A percentile compares a stretch with the other conserved stretches of the same genome.
Conservation (phyloP, 2,113 vertebrate genomes). For the Elachura formosa region DNA sequence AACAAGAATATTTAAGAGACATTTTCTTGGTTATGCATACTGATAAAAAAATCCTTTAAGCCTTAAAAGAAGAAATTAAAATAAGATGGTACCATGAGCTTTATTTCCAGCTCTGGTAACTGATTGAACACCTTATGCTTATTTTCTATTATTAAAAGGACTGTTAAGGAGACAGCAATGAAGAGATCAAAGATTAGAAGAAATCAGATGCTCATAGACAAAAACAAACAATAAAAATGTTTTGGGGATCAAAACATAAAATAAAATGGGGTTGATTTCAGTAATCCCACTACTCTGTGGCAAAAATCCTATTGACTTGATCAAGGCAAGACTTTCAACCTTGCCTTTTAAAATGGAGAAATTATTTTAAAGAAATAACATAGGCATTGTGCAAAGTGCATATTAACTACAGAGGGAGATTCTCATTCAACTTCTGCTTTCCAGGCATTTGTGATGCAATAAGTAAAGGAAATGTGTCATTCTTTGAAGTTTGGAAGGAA, state of each 20-base stretch:
- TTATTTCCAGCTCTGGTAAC: background rate
- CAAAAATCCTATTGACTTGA: background rate
- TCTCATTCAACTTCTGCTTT: background rate
- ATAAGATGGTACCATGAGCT: background rate
- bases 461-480: background rate
- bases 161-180: background rate
- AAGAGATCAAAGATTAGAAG: background rate
- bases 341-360: constrained; percentile 8
- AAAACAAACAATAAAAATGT: background rate
- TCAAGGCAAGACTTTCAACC: background rate
- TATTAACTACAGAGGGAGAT: constrained; percentile 26
- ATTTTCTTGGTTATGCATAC: background rate
- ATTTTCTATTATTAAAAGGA: background rate
- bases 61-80: background rate
- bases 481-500: background rate
- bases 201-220: background rate
- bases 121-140: background rate
- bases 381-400: background rate
- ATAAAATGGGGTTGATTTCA: background rate
- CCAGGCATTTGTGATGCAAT: background rate
- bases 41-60: background rate
- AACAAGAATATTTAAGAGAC: background rate
- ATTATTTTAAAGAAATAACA: constrained; percentile 23
- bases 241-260: background rate
- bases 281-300: background rate